A percentile compares a stretch with the other conserved stretches of the same genome.
Evolutionary conservation across 2,888 invertebrate genomes (phyloP).

Genomic region (Pomacea canaliculata): DNA sequence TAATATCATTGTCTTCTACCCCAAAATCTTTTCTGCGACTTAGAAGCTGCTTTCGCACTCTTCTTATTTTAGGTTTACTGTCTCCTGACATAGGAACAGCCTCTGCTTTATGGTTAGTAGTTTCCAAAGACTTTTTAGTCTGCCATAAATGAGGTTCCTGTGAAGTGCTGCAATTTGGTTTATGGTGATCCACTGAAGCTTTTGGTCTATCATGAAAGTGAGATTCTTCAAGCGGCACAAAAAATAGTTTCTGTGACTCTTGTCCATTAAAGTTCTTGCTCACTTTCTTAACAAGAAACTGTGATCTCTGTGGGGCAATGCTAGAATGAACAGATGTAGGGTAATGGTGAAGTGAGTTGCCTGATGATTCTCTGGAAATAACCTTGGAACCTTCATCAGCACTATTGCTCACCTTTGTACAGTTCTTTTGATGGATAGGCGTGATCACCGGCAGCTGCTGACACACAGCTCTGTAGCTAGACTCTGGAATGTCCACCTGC

Average conservation of each 20-base stretch:
- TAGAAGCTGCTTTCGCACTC: background rate
- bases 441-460: conserved; percentile 12
- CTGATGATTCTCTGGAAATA: no score
- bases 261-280: conserved; percentile 30
- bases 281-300: conserved; percentile 32
- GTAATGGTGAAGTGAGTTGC: background rate
- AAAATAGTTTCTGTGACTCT: conserved; percentile 28
- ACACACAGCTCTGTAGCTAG: conserved; percentile 7
- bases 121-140: no score
- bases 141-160: no score
- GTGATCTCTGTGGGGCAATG: background rate
- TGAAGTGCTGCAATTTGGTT: no score
- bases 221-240: conserved; percentile 28
- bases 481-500: conserved; percentile 36
- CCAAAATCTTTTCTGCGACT: background rate
- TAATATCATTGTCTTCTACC: background rate
- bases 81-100: no score
- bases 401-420: no score
- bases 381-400: background rate
- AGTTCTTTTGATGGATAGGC: no score
- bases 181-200: no score
- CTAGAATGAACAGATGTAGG: background rate
- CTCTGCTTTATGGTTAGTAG: no score
- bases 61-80: no score
- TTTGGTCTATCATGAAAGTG: no score